These are phyloP conservation scores for Ailurus styani DNA, from an alignment of 2,113 vertebrate species.

Conservation along the genomic window DNA sequence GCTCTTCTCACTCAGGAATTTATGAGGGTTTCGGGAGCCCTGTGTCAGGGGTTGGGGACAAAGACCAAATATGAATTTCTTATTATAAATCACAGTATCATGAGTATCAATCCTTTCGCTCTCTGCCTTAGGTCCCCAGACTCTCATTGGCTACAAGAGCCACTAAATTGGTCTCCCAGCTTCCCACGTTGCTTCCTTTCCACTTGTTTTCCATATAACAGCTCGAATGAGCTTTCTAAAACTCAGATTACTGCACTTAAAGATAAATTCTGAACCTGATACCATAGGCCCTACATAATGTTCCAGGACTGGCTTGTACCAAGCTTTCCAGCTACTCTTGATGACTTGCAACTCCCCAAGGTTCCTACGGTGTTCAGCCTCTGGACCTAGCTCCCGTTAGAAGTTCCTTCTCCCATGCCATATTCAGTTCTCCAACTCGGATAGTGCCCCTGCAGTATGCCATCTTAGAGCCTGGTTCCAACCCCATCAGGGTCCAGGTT, in stretches of 20 bases:
- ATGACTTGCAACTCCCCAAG: not conserved
- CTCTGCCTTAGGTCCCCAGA: not conserved
- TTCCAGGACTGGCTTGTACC: not conserved
- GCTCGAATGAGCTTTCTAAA: not conserved
- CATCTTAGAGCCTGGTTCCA: not conserved
- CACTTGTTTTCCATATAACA: not conserved
- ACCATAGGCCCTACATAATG: not conserved
- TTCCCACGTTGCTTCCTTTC: not conserved
- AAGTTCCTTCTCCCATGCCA: not conserved
- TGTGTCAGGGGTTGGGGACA: not conserved
- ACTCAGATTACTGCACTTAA: not conserved
- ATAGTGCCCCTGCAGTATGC: not conserved
- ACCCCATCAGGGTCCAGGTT: not conserved
- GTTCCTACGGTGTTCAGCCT: not conserved
- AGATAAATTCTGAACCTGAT: not conserved
- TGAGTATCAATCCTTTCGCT: no score
- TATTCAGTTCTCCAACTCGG: no score
- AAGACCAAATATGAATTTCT: not conserved
- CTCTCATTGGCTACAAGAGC: not conserved
- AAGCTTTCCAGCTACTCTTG: not conserved
- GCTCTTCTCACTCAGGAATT: not conserved
- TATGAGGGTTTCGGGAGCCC: not conserved
- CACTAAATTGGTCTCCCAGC: not conserved
- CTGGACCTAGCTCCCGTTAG: not conserved
- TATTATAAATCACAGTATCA: not conserved